Conservation (phyloP, 1,140 invertebrate genomes). For the Cecropterus lyciades region DNA sequence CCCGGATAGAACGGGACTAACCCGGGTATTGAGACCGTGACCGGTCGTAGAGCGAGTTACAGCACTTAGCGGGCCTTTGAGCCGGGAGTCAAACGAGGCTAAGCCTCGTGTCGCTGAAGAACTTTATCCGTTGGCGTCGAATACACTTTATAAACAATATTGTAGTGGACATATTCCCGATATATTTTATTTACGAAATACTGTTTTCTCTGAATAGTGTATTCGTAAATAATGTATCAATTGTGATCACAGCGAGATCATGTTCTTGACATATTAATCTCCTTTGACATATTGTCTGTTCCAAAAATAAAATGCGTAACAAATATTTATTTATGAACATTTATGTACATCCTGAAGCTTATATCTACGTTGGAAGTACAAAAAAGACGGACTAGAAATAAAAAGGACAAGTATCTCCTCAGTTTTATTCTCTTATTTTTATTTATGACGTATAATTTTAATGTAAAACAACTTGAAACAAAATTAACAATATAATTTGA, state of each 20-base stretch:
- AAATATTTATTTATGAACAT: too few relatives aligned
- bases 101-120: slow-evolving; percentile 13
- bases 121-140: slow-evolving; percentile 15
- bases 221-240: slow-evolving; percentile 5
- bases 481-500: too few relatives aligned
- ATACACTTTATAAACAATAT: slow-evolving; percentile 1
- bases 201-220: neutral
- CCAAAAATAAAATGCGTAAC: neutral
- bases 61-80: slow-evolving; percentile 41
- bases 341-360: too few relatives aligned
- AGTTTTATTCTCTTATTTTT: too few relatives aligned
- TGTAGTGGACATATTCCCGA: neutral
- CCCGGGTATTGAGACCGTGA: slow-evolving; percentile 47
- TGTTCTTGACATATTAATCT: slow-evolving; percentile 7
- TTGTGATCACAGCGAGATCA: slow-evolving; percentile 2
- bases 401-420: too few relatives aligned
- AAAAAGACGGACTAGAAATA: too few relatives aligned
- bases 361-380: too few relatives aligned
- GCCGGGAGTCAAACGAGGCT: slow-evolving; percentile 33
- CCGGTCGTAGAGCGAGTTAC: slow-evolving; percentile 44
- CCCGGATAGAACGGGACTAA: slow-evolving; percentile 50
- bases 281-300: neutral
- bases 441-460: too few relatives aligned
- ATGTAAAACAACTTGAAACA: neutral
- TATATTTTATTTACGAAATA: neutral